These are phyloP conservation scores for Drosophila setosimentum DNA, from an alignment of 2,888 invertebrate genomes.

Conservation along the genomic window DNA sequence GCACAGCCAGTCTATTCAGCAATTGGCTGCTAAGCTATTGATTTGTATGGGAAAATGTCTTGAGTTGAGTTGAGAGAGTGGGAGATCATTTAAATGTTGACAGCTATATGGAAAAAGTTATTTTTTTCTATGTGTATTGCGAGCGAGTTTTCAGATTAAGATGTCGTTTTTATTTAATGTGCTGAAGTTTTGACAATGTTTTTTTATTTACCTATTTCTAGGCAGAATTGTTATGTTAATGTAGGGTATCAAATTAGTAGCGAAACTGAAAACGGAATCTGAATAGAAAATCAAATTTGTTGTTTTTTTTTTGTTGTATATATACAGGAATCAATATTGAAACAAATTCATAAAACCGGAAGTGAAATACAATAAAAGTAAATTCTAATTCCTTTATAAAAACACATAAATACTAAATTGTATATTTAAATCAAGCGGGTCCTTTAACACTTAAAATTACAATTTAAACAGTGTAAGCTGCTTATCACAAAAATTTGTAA, in stretches of 20 bases:
- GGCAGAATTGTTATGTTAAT: neutral
- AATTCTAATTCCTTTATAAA: neutral
- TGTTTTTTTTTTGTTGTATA: no score
- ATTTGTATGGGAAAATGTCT: slow-evolving; percentile 1
- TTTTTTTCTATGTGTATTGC: neutral
- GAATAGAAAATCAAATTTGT: no score
- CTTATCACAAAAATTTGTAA: slow-evolving; percentile 12
- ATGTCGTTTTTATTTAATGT: neutral
- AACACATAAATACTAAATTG: neutral
- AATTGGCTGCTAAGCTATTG: neutral
- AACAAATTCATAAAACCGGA: neutral
- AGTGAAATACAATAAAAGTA: neutral
- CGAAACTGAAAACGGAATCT: neutral
- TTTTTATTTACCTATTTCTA: no score
- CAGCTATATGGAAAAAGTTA: neutral
- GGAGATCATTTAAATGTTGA: neutral
- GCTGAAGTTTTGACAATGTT: neutral
- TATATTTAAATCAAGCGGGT: neutral
- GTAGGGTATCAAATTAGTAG: rapidly evolving
- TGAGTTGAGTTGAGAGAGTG: neutral
- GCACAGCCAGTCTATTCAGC: neutral
- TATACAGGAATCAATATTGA: neutral
- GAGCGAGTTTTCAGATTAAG: neutral
- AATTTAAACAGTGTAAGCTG: neutral
- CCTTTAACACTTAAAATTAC: neutral